Conservation (phyloP, 2,888 invertebrate species). For the Drosophila nr. perissopoda region DNA sequence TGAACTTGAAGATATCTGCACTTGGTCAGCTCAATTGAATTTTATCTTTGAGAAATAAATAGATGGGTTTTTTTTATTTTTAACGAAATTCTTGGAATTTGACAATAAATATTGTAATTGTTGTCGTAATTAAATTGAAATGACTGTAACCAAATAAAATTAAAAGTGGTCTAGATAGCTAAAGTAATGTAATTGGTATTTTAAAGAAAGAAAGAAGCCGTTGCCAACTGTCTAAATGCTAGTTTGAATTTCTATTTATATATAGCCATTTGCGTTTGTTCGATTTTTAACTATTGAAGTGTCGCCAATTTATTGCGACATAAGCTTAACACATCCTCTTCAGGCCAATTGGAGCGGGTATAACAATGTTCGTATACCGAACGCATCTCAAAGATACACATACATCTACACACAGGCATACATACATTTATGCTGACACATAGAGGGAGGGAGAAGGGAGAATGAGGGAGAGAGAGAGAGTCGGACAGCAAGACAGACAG, state of each 20-base stretch:
- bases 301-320: neutral
- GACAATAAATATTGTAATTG: neutral
- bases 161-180: too few relatives aligned
- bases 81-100: neutral
- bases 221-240: neutral
- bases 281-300: neutral
- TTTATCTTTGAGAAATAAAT: neutral
- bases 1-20: neutral
- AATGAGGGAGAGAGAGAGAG: neutral
- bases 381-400: constrained; percentile 10
- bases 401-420: neutral
- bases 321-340: constrained; percentile 3
- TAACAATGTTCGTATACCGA: constrained; percentile 33
- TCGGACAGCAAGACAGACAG: constrained; percentile 35
- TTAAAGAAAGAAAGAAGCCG: neutral
- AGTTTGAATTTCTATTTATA: neutral
- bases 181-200: neutral
- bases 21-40: neutral
- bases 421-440: constrained; percentile 21
- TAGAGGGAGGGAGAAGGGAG: neutral
- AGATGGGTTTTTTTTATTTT: neutral
- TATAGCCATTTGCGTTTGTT: neutral
- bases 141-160: neutral
- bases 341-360: constrained; percentile 10
- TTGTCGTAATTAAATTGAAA: neutral